A percentile compares a stretch with the other conserved stretches of the same genome.
Conservation (phyloP, 2,113 vertebrate species). For the Otolemur garnettii region DNA sequence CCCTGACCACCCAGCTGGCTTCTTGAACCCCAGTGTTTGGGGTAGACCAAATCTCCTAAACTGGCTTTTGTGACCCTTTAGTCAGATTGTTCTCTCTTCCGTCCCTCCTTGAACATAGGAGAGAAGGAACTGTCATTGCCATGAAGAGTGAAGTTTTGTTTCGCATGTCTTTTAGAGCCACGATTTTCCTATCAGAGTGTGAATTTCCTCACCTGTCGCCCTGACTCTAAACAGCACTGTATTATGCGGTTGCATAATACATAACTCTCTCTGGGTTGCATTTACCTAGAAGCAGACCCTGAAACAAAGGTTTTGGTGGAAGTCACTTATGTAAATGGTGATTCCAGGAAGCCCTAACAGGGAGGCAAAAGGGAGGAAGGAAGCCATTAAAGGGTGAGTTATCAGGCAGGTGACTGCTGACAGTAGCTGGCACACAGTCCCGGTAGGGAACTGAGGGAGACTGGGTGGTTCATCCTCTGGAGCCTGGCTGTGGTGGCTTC, state of each 20-base stretch:
- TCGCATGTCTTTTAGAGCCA: not conserved
- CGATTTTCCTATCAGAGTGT: slow-evolving; percentile 7
- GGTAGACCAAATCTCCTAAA: not conserved
- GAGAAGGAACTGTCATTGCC: not conserved
- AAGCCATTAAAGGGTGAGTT: not conserved
- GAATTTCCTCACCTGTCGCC: not conserved
- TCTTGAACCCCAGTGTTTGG: not conserved
- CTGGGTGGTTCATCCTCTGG: not conserved
- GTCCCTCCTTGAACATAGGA: not conserved
- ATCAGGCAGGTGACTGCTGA: not conserved
- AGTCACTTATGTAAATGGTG: not conserved
- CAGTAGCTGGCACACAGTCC: not conserved
- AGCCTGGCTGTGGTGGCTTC: not conserved
- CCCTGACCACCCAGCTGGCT: not conserved
- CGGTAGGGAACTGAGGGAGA: not conserved
- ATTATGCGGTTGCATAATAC: too few relatives aligned
- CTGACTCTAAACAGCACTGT: not conserved
- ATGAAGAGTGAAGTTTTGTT: not conserved
- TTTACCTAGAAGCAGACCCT: not conserved
- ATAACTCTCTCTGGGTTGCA: not conserved
- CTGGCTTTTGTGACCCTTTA: not conserved
- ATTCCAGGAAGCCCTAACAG: not conserved
- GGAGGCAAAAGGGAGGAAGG: not conserved
- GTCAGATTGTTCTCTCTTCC: not conserved
- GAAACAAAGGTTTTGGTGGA: not conserved